Percentiles rank a stretch among this genome's conserved stretches.
Conservation (phyloP, 2,797 vertebrate species). For the Ctenosaura bakeri region DNA sequence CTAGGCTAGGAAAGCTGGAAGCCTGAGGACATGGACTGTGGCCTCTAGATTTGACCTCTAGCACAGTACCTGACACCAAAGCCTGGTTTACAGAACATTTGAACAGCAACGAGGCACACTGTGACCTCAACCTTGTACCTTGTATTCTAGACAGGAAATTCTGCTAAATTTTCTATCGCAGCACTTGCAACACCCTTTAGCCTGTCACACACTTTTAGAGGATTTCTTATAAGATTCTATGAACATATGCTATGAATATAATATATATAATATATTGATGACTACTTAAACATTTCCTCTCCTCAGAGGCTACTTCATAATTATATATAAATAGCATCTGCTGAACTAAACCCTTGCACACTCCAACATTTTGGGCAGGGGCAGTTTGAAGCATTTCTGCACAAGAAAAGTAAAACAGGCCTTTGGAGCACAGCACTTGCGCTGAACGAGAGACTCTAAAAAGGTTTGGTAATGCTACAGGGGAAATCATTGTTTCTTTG, state of each 20-base stretch:
- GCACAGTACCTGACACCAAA: background rate
- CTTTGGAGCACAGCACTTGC: conserved; percentile 48
- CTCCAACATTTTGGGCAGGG: background rate
- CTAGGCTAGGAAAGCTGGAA: background rate
- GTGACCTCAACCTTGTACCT: too few relatives aligned
- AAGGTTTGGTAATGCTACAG: conserved; percentile 41
- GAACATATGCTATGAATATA: too few relatives aligned
- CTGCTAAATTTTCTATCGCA: too few relatives aligned
- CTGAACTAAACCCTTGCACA: background rate
- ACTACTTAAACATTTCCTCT: too few relatives aligned
- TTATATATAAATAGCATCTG: background rate
- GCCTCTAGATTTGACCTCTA: background rate
- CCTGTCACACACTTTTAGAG: too few relatives aligned
- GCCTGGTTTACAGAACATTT: too few relatives aligned
- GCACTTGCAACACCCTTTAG: too few relatives aligned
- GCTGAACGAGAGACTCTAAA: conserved; percentile 36
- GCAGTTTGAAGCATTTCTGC: conserved; percentile 32
- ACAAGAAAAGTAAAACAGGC: conserved; percentile 26
- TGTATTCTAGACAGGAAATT: too few relatives aligned
- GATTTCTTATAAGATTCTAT: too few relatives aligned
- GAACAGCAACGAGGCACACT: too few relatives aligned
- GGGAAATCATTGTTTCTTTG: conserved; percentile 56
- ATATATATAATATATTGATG: too few relatives aligned
- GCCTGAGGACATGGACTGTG: background rate
- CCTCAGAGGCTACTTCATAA: too few relatives aligned